These are phyloP conservation scores for Mystacornis crossleyi DNA, from an alignment of 2,113 vertebrate species.

Conservation along the genomic window DNA sequence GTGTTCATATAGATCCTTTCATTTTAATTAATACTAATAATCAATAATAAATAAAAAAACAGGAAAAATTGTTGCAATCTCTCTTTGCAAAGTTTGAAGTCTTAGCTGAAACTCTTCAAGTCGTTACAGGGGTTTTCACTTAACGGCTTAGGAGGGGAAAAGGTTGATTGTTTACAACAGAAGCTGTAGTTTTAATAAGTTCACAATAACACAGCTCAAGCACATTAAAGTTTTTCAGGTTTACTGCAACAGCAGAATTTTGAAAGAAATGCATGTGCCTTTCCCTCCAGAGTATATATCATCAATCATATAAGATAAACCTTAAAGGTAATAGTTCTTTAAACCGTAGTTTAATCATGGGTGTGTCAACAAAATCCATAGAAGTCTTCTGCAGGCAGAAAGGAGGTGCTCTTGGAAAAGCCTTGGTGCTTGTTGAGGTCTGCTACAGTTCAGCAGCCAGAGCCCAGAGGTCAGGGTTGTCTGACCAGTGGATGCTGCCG, in stretches of 20 bases:
- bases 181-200: not conserved
- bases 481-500: rapidly evolving
- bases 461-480: not conserved
- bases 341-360: not conserved
- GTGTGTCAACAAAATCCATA: not conserved
- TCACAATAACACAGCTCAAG: not conserved
- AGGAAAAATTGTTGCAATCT: not conserved
- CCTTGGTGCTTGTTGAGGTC: not conserved
- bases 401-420: not conserved
- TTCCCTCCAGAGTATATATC: not conserved
- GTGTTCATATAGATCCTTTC: not conserved
- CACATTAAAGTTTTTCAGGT: not conserved
- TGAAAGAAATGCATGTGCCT: not conserved
- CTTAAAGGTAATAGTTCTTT: not conserved
- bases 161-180: not conserved
- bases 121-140: not conserved
- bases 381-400: not conserved
- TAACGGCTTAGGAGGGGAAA: not conserved
- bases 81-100: not conserved
- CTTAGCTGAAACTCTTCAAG: not conserved
- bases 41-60: not conserved
- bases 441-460: not conserved
- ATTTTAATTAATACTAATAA: not conserved
- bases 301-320: not conserved
- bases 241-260: not conserved